Conservation (phyloP, 2,113 vertebrate species). For the Burhinus oedicnemus region DNA sequence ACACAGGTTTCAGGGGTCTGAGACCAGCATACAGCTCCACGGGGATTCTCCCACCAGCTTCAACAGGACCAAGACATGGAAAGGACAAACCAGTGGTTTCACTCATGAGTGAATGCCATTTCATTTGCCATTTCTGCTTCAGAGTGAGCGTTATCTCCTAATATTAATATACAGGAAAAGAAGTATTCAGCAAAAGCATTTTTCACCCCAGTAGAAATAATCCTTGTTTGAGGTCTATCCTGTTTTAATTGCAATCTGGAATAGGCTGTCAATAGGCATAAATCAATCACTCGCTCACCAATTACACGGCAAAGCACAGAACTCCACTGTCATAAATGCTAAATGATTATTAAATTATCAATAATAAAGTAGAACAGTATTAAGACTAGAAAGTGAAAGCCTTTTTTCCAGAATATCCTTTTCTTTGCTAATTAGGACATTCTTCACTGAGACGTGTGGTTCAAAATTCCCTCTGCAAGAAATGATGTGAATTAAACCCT, state of each 20-base stretch:
- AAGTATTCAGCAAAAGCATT: background rate
- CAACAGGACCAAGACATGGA: background rate
- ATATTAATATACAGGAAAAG: background rate
- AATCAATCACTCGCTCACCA: background rate
- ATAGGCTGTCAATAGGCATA: background rate
- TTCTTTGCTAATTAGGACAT: background rate
- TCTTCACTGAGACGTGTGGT: background rate
- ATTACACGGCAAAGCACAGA: background rate
- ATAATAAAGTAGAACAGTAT: background rate
- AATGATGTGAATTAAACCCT: conserved; percentile 5
- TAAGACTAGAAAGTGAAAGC: background rate
- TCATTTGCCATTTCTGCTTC: background rate
- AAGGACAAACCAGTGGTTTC: background rate
- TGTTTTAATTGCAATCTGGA: background rate
- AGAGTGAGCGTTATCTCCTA: background rate
- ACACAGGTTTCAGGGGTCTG: accelerated
- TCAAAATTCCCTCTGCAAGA: conserved; percentile 28
- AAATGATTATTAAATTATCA: background rate
- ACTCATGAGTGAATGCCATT: accelerated
- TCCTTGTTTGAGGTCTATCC: background rate
- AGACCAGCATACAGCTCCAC: background rate
- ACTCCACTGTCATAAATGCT: background rate
- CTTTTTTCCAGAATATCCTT: background rate
- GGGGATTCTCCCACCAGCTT: background rate
- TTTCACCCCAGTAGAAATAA: background rate